Conservation (phyloP, 2,797 vertebrate species). For the Microctenopoma lineatum region DNA sequence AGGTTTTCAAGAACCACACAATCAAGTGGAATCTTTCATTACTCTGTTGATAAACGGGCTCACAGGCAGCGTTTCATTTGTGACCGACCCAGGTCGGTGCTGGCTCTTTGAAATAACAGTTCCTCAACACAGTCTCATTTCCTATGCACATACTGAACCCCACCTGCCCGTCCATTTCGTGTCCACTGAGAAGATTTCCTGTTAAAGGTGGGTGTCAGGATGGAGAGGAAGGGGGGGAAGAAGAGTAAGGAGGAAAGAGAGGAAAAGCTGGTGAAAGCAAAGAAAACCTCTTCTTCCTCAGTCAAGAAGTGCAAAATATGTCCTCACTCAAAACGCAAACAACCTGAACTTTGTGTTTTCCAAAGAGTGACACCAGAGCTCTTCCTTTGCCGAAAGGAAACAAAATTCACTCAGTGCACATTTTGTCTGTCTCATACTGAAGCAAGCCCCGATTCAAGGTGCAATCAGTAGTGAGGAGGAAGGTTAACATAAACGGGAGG, state of each 20-base stretch:
- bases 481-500: constrained; percentile 5
- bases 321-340: constrained; percentile 21
- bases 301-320: constrained; percentile 71
- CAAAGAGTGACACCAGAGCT: constrained; percentile 23
- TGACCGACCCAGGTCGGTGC: constrained; percentile 49
- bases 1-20: constrained; percentile 16
- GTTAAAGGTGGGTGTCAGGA: constrained; percentile 31
- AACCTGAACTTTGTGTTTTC: constrained; percentile 29
- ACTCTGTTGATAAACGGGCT: constrained; percentile 37
- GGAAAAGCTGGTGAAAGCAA: constrained; percentile 57
- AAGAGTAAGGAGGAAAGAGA: constrained; percentile 9
- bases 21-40: constrained; percentile 16
- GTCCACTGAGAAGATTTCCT: constrained; percentile 26
- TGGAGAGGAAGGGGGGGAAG: constrained; percentile 26
- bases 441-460: constrained; percentile 83
- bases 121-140: constrained; percentile 20
- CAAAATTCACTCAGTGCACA: constrained; percentile 55
- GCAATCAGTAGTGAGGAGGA: constrained; percentile 68
- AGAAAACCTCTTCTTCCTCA: constrained; percentile 41
- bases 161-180: constrained; percentile 14
- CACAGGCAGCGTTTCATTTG: constrained; percentile 41
- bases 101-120: constrained; percentile 23
- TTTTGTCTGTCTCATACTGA: constrained; percentile 70
- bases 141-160: constrained; percentile 32
- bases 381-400: background rate